Evolutionary conservation across 2,113 vertebrate species (phyloP).

Genomic region (Gorsachius goisagi): DNA sequence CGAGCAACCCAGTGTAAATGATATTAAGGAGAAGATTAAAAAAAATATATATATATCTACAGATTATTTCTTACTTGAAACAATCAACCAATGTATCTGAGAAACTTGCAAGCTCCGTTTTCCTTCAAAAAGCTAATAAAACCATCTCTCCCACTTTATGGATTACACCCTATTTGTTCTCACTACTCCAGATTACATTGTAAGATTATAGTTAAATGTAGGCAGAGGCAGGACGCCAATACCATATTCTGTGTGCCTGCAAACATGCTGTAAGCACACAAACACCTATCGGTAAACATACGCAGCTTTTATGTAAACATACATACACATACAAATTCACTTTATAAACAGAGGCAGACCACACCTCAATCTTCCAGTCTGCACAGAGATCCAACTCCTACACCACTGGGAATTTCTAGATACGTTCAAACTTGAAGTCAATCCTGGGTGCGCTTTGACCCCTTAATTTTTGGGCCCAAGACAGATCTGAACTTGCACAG

Average conservation of each 20-base stretch:
- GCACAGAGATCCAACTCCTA: constrained; percentile 1
- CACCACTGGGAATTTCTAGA: background rate
- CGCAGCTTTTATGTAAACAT: background rate
- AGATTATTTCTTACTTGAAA: background rate
- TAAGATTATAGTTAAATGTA: background rate
- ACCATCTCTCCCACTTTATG: background rate
- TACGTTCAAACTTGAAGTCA: background rate
- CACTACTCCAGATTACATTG: background rate
- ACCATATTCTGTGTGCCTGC: background rate
- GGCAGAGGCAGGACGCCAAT: background rate
- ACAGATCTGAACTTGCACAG: background rate
- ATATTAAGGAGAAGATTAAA: background rate
- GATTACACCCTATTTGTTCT: background rate
- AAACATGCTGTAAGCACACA: background rate
- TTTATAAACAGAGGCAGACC: background rate
- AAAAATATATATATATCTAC: background rate
- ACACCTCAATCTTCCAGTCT: background rate
- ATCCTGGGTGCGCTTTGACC: background rate
- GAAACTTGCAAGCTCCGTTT: background rate
- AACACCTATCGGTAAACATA: background rate
- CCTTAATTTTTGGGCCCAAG: background rate
- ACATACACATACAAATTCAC: background rate
- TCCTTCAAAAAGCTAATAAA: background rate
- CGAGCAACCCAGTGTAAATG: background rate
- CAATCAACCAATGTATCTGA: background rate